Base-by-base conservation (phyloP, 2,888 invertebrate genomes). In the Lysandra bellargus region DNA sequence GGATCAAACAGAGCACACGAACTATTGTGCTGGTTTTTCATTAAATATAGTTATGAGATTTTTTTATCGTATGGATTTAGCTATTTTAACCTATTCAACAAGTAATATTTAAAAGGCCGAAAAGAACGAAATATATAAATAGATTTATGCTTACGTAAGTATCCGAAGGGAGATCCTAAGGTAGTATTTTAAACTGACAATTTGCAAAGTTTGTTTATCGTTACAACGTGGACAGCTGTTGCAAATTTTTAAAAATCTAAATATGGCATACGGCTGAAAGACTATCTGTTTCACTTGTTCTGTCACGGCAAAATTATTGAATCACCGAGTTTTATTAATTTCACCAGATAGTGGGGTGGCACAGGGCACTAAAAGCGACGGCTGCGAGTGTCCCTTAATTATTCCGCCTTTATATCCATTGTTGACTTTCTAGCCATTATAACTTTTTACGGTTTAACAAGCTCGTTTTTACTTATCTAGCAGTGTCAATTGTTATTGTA, bases 391-490 rank as follows among this genome's bases (percentile, higher is more conserved):
- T 83, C 86, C 88, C 89, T 90, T 90, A 88, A 91, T 91, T 89
- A 90, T 88, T 88, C 86, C 61, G 75, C 79, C 75, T 75, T 64
- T 79, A 79, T 79, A 61, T 79, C 90, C 88, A 89, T 91, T 94
- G 94, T 94, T 94, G 94, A 94, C 93, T 94, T 90, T 90, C 86
- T 84, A 87, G 92, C 92, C 86, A 92, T 91, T 93, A 93, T 93
- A 92, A 92, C 92, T 91, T 93, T 94, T 94, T 93, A 94, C 94
- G 93, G 92, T 93, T 93, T 94, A 94, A 94, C 94, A 92, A 92
- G 91, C 93, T 91, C 91, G 92, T 92, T 91, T 93, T 93, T 91
- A 91, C 90, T 93, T 94, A 93, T 93, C 93, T 92, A 89, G 88
- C 92, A 91, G 89, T 90, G 92, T 69, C 69, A 91, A 92, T 92